A percentile compares a stretch with the other conserved stretches of the same genome.
These are phyloP conservation scores for Parambassis ranga DNA, from an alignment of 2,797 vertebrate genomes.

Conservation along the genomic window DNA sequence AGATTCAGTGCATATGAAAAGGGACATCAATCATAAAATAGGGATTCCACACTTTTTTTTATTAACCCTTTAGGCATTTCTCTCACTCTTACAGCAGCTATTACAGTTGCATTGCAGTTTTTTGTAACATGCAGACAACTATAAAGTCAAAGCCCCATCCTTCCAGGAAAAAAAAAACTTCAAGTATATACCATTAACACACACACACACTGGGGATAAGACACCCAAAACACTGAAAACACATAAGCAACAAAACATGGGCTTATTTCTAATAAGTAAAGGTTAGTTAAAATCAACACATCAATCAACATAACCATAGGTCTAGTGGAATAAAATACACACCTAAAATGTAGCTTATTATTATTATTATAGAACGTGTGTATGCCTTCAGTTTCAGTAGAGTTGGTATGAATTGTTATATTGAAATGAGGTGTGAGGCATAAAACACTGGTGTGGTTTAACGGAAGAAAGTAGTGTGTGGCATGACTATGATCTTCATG, in stretches of 20 bases:
- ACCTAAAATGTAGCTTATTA: conserved; percentile 25
- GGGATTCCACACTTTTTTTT: conserved; percentile 21
- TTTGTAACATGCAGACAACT: conserved; percentile 17
- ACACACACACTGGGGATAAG: background rate
- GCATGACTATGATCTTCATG: conserved; percentile 10
- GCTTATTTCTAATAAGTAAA: conserved; percentile 5
- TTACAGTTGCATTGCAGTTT: conserved; percentile 11
- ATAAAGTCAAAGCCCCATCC: background rate
- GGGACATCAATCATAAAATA: background rate
- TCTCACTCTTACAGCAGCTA: conserved; percentile 24
- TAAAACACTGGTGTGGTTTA: conserved; percentile 19
- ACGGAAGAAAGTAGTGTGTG: conserved; percentile 14
- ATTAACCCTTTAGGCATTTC: conserved; percentile 36
- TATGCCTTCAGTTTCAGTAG: too few species aligned
- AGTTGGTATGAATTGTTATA: conserved; percentile 24
- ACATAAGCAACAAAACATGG: background rate
- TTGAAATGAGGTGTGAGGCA: conserved; percentile 5
- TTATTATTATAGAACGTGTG: too few species aligned
- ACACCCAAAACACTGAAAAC: conserved; percentile 7
- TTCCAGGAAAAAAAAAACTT: background rate
- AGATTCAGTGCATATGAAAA: background rate
- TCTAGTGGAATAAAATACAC: conserved; percentile 13
- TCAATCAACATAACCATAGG: background rate
- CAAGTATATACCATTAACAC: conserved; percentile 3
- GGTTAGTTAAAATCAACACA: conserved; percentile 16